Base-by-base conservation (phyloP, 2,797 vertebrate species). In the Tadarida brasiliensis region DNA sequence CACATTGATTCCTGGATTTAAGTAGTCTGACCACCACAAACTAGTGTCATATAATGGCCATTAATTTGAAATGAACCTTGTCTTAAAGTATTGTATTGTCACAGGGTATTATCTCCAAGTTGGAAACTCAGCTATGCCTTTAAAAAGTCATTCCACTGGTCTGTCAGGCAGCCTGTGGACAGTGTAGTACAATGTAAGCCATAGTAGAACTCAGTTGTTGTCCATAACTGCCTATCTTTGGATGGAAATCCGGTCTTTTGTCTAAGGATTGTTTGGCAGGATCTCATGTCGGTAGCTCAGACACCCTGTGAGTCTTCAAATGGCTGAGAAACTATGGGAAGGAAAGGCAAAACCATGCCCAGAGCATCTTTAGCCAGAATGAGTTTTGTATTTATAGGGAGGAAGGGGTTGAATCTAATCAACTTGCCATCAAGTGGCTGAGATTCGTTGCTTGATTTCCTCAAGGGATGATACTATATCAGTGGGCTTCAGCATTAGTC, bases 371-470 rank as follows among this genome's bases (percentile, higher is more conserved):
- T 39, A 35, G 10, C 35, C 24, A 39, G 77, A 65, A 76, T 91
- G 65, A 65, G 39, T 95, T 84, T 81, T 81, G 2, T 67, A 54
- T 90, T 84, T 91, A 76, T 71, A 39, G 68, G 51, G 9, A 71
- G 33, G 39, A 82, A 81, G 33, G 12, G 22, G 15, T 81, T 81
- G 16, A 68, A 67, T 47, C 68, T 49, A 71, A 82, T 35, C 28
- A 59, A 68, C 61, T 56, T 77, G 7, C 54, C 54, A 67, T 11
- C 30, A 86, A 30, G 47, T 73, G 19, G 16, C 47, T 76, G n/a
- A 54, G 39, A 93, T 90, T 87, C 44, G 51, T 76, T 84, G 33
- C 15, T 68, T 93, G 28, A 47, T 67, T 93, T 95, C 78, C 94
- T 93, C 33, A 54, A 44, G 22, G 39, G 49, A 59, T 91, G 65